Conservation (phyloP, 2,113 vertebrate genomes). For the Nanorana parkeri region DNA sequence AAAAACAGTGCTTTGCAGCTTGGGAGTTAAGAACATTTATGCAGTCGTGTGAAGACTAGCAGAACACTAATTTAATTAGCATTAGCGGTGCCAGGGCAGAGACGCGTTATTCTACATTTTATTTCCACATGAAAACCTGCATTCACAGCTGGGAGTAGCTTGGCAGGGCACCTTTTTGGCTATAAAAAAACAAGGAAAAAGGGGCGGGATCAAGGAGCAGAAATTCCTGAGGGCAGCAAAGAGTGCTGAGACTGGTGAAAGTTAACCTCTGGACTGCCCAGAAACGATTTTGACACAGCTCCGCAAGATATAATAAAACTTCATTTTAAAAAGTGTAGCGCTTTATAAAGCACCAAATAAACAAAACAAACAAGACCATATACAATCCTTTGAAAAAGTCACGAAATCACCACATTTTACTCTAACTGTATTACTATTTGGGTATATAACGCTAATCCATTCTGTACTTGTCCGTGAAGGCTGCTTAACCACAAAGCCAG, state of each 20-base stretch:
- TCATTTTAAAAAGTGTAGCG: no score
- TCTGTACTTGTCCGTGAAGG: no score
- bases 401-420: no score
- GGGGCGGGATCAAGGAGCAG: neutral
- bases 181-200: constrained; percentile 8
- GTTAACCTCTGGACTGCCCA: constrained; percentile 3
- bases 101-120: neutral
- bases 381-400: no score
- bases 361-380: no score
- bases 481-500: no score
- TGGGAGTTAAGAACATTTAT: constrained; percentile 1
- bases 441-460: no score
- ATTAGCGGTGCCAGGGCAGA: constrained; percentile 7
- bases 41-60: neutral
- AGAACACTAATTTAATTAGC: constrained; percentile 34
- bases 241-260: neutral
- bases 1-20: neutral
- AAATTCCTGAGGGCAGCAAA: constrained; percentile 28
- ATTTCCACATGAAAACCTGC: constrained; percentile 18
- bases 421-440: no score
- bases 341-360: no score
- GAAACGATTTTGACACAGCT: neutral
- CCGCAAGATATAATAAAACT: no score
- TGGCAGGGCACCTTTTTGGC: constrained; percentile 43
- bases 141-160: constrained; percentile 17